phyloP scores from a whole-genome alignment of 2,797 vertebrate species.

The Channa striata region DNA sequence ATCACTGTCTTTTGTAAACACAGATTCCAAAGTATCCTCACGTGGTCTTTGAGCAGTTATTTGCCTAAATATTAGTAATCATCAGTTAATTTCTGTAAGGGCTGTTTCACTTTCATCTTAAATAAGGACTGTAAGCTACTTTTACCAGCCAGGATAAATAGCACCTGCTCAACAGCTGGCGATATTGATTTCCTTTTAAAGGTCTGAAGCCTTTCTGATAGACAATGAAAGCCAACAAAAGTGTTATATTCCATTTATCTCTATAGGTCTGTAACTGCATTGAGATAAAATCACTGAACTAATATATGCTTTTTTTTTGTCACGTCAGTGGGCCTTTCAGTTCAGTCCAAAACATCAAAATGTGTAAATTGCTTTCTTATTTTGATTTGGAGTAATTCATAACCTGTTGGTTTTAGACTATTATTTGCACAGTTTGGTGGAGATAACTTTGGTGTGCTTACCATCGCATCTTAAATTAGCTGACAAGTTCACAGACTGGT shows the following conservation, averaged over 20 bases:
- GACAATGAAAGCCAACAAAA: neutral
- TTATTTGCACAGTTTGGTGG: constrained; percentile 29
- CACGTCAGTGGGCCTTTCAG: neutral
- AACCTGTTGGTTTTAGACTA: neutral
- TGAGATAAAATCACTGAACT: neutral
- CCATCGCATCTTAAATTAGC: constrained; percentile 29
- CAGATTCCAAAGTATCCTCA: neutral
- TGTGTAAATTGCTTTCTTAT: constrained; percentile 3
- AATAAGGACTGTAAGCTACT: neutral
- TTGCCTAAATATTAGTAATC: neutral
- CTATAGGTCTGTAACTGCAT: too few species aligned
- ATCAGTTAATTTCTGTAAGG: constrained; percentile 2
- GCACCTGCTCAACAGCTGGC: constrained; percentile 16
- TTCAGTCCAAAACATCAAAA: neutral
- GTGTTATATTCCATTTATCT: neutral
- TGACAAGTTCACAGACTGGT: constrained; percentile 48
- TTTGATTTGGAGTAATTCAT: neutral
- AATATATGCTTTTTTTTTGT: neutral
- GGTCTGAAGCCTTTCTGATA: neutral
- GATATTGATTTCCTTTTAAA: constrained; percentile 22
- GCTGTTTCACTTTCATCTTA: neutral
- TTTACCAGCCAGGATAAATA: neutral
- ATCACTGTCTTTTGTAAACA: neutral
- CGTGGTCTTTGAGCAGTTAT: constrained; percentile 12
- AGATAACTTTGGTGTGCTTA: constrained; percentile 15